Base-by-base conservation (phyloP, 2,888 invertebrate species). In the Saturnia pavonia region DNA sequence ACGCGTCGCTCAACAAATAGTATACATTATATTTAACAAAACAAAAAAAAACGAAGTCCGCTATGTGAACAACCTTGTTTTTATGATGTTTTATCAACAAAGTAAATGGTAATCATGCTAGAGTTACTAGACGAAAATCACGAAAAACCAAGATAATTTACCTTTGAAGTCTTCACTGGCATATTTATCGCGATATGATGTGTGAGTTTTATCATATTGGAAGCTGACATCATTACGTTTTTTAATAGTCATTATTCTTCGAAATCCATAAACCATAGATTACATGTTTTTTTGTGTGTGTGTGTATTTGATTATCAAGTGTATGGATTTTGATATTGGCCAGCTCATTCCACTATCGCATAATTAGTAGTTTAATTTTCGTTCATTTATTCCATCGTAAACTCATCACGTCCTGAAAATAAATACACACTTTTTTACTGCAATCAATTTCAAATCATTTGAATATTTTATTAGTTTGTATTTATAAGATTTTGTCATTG, bases 41-140 rank as follows among this genome's bases (percentile, higher is more conserved):
- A n/a, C n/a, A n/a, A 66, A 54, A 54, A 45, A 71, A 25, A 66
- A 43, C 57, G 43, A 45, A 69, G 51, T 71, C 69, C 71, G 71
- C 66, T 71, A 71, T 57, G 67, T 69, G 66, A 69, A 66, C 69
- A 71, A 34, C 71, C 71, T 69, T 69, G 69, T 66, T 42, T 69
- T 71, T 69, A 60, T 69, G 51, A 57, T 48, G 51, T 45, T 69
- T 57, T 71, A 69, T 60, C 57, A 67, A 51, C 54, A 66, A 67
- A 70, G 14, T 40, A 43, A 54, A 54, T 40, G 51, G 54, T 67
- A 34, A 40, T 40, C 40, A 40, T n/a, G 40, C 9, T 40, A 2
- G 65, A n/a, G 65, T 65, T 65, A 19, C 65, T 65, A 65, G 65
- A 65, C 14, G 3, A 60, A 27, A 60, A 60, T 27, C 2, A 9